Evolutionary conservation across 2,113 vertebrate genomes (phyloP), one percentile per base, ranked within the genome.

Genomic region (Notechis scutatus): DNA sequence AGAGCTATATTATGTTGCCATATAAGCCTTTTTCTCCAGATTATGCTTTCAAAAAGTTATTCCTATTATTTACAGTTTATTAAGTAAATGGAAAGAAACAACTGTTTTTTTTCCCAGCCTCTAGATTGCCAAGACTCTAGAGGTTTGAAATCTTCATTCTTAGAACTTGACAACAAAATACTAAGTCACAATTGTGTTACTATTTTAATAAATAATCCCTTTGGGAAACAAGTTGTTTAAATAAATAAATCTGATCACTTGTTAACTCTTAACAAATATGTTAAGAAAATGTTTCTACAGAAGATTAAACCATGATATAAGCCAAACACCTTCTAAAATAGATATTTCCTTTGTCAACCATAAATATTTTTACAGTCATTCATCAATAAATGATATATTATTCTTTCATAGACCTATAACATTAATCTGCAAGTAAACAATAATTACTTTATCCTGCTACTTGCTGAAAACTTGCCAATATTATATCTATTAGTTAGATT

Each of bases 61-160:
- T 57, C 91, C 89, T 92, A 52, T 64, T 81, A 74, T 88, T 94
- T 94, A 90, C 5, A 95, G 88, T 24, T 89, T 86, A 23, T 89
- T 94, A 93, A 94, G 88, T 93, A 47, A 91, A 95, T 90, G 0
- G 0, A 1, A 50, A 59, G 61, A 89, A 55, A 95, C 93, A 91
- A 18, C 59, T 85, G 89, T 88, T 87, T 93, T 86, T 86, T 34
- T 11, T 29, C 39, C 24, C 88, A 50, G 55, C 89, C 56, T 85
- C 90, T 34, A 42, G 93, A 89, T 29, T 94, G 20, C 23, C 39
- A 69, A 85, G 47, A 29, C 8, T 54, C 24, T 18, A 64, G 92
- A 90, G 45, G 2, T 61, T n/a, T 59, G 10, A n/a, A 90, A 85
- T 85, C 61, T 69, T 93, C 89, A 93, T 74, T 92, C 92, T 11